phyloP scores from a whole-genome alignment of 2,113 vertebrate genomes.

The Spea bombifrons region DNA sequence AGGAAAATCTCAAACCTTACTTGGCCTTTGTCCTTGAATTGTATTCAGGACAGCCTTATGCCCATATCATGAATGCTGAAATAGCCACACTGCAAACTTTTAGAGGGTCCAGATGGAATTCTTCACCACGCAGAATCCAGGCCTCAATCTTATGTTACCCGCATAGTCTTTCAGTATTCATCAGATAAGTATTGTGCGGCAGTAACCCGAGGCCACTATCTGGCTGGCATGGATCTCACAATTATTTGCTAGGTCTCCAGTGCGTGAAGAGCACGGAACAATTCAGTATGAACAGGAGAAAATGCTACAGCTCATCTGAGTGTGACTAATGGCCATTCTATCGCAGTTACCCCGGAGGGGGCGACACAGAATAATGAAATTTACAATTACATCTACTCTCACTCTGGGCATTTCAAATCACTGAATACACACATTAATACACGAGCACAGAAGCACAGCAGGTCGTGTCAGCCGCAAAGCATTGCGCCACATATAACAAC shows the following conservation, averaged over 20 bases:
- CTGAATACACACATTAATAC: constrained; percentile 25
- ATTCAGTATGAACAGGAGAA: constrained; percentile 23
- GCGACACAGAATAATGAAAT: constrained; percentile 35
- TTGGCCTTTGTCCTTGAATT: too few species aligned
- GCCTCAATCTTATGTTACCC: too few species aligned
- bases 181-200: constrained; percentile 6
- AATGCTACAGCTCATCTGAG: constrained; percentile 13
- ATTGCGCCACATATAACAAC: too few species aligned
- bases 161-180: neutral
- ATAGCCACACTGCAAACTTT: too few species aligned
- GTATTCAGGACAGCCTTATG: too few species aligned
- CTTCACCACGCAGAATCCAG: too few species aligned
- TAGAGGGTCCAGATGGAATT: too few species aligned
- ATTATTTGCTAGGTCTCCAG: constrained; percentile 23
- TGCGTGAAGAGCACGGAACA: constrained; percentile 5
- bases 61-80: too few species aligned
- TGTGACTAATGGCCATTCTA: constrained; percentile 36
- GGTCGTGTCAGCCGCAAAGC: neutral
- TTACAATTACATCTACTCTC: constrained; percentile 21
- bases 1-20: too few species aligned
- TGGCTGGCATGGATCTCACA: neutral
- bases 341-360: constrained; percentile 38
- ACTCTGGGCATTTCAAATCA: constrained; percentile 28
- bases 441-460: constrained; percentile 5
- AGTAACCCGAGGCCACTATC: constrained; percentile 5